Conservation (phyloP, 2,888 invertebrate genomes). For the Trachelus iudaicus region DNA sequence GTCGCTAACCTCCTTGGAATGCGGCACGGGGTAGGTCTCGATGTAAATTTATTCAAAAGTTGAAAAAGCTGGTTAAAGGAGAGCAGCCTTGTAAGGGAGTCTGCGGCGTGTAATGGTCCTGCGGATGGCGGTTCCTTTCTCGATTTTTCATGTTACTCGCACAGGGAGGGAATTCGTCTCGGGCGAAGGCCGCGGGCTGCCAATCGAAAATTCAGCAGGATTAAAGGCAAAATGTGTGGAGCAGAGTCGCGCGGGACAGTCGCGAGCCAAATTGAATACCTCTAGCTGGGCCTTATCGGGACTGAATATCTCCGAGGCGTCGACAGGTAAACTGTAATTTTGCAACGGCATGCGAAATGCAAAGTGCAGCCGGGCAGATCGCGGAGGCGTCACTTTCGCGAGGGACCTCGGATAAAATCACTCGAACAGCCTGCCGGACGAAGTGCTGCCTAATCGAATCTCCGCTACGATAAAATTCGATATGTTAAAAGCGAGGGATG, state of each 20-base stretch:
- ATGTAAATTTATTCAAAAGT: conserved; percentile 43
- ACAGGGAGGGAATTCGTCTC: conserved; percentile 1
- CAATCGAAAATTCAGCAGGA: conserved; percentile 33
- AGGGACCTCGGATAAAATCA: background rate
- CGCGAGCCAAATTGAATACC: background rate
- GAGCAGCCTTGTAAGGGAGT: background rate
- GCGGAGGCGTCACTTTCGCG: conserved; percentile 3
- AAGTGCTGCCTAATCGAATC: background rate
- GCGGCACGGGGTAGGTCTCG: conserved; percentile 26
- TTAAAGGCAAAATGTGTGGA: conserved; percentile 43
- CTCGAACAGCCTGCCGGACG: background rate
- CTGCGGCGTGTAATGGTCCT: background rate
- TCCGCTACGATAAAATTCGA: conserved; percentile 21
- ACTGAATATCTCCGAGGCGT: conserved; percentile 13
- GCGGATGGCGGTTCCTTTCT: background rate
- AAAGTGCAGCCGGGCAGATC: conserved; percentile 29
- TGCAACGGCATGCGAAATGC: conserved; percentile 37
- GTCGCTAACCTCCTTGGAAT: conserved; percentile 29
- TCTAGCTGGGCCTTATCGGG: background rate
- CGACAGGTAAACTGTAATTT: conserved; percentile 39
- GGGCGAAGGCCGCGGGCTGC: conserved; percentile 17
- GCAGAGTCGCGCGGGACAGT: conserved; percentile 15
- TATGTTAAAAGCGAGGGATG: conserved; percentile 7
- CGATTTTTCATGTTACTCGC: background rate
- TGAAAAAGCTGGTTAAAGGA: background rate